Base-by-base conservation (phyloP, 2,113 vertebrate species). In the Globicephala melas region DNA sequence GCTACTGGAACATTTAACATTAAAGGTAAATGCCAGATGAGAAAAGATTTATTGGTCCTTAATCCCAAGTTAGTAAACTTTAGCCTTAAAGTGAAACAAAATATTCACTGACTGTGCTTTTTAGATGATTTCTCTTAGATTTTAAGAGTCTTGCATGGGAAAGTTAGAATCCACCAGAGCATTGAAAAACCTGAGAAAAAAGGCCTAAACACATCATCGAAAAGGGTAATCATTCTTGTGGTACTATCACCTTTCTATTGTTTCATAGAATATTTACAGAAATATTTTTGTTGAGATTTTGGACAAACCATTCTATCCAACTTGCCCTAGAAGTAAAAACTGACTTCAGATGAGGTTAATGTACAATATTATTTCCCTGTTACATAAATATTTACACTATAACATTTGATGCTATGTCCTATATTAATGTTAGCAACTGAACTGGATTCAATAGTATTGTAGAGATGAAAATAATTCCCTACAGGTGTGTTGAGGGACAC, bases 21-120 rank as follows among this genome's bases (percentile, higher is more conserved):
- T 36, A 67, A 86, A 63, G 68, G 68, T 23, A 74, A 94, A 67
- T 41, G 17, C 8, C 5, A 73, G 28, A 31, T 86, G 12, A 86
- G 12, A 89, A 93, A 79, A 65, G 5, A 87, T 44, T 25, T 62
- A 21, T 82, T 91, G 79, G 36, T 41, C 9, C 68, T 94, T 80
- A 96, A 91, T 83, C 8, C 20, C n/a, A 26, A 67, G 65, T 88
- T 50, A 73, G 41, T 73, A 93, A 82, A 86, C 14, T 67, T 96
- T 36, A 86, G 15, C 6, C 41, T 91, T 33, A 71, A 65, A 70
- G 23, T 91, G 9, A 88, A 94, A 68, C n/a, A 10, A 96, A 92
- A 8, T 5, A 50, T 77, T 70, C 20, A 41, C 4, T 31, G 60
- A 84, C 55, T 47, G 2, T 55, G 31, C 10, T 68, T 62, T 33